A percentile compares a stretch with the other conserved stretches of the same genome.
Conservation (phyloP, 2,113 vertebrate genomes). For the Cranoglanis bouderius region DNA sequence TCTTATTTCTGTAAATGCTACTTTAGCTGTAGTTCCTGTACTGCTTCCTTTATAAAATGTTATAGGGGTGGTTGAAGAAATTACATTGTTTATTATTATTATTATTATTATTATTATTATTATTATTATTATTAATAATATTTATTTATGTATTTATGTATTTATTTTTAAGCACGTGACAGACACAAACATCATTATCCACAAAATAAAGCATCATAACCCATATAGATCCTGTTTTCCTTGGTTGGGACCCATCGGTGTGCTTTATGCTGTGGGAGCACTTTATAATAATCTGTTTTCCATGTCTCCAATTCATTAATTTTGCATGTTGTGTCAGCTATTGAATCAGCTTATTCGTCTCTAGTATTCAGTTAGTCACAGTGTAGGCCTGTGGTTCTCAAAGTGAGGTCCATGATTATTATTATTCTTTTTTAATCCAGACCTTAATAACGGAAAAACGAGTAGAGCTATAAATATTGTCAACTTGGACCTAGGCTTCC, state of each 20-base stretch:
- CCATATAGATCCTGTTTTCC: background rate
- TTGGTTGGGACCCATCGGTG: background rate
- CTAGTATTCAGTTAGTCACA: background rate
- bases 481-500: background rate
- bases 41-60: background rate
- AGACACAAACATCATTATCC: background rate
- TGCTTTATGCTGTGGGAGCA: background rate
- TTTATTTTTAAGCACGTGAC: background rate
- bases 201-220: background rate
- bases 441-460: background rate
- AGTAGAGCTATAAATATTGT: background rate
- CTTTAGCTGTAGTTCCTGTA: background rate
- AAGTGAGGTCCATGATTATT: background rate
- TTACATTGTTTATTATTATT: background rate
- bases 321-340: background rate
- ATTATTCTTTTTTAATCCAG: background rate
- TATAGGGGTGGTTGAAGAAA: background rate
- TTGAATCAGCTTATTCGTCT: background rate
- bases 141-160: no score
- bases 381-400: background rate
- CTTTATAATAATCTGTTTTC: background rate
- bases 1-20: background rate
- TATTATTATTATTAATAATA: background rate
- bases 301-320: background rate
- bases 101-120: conserved; percentile 8